Conservation (phyloP, 2,888 invertebrate species). For the Plagodis dolabraria region DNA sequence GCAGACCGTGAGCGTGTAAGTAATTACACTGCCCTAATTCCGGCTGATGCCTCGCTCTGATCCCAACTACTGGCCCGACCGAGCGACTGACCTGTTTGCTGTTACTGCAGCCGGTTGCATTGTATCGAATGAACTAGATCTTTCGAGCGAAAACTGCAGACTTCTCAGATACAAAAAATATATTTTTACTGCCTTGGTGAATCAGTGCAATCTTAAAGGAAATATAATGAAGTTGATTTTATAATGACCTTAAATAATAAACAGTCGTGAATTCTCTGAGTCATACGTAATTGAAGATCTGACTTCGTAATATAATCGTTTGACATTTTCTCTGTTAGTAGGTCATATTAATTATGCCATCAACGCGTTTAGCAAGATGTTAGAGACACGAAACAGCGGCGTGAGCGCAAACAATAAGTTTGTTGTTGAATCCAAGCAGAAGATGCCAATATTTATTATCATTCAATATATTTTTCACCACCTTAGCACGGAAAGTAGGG, state of each 20-base stretch:
- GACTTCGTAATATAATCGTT: conserved; percentile 45
- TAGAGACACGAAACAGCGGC: conserved; percentile 45
- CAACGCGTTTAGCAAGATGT: conserved; percentile 42
- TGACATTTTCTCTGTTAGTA: conserved; percentile 46
- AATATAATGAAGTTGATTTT: neutral
- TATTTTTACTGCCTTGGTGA: neutral
- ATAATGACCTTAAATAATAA: conserved; percentile 26
- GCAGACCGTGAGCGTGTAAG: conserved; percentile 59
- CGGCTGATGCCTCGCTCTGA: conserved; percentile 50
- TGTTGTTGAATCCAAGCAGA: conserved; percentile 41
- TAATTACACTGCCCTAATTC: conserved; percentile 76
- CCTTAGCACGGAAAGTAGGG: too few species aligned
- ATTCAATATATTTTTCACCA: too few species aligned
- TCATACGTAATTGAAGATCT: conserved; percentile 27
- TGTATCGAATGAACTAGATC: conserved; percentile 39
- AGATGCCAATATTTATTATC: conserved; percentile 8
- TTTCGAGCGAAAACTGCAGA: conserved; percentile 30
- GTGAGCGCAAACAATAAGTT: conserved; percentile 46
- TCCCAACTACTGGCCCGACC: conserved; percentile 44
- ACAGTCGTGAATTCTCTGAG: conserved; percentile 16
- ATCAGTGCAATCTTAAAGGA: conserved; percentile 5
- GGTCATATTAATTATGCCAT: conserved; percentile 56
- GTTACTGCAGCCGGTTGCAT: conserved; percentile 44
- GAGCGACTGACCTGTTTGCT: conserved; percentile 55
- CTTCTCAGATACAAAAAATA: conserved; percentile 4